phyloP scores from a whole-genome alignment of 2,888 invertebrate genomes.

The Mesochorus sp. region DNA sequence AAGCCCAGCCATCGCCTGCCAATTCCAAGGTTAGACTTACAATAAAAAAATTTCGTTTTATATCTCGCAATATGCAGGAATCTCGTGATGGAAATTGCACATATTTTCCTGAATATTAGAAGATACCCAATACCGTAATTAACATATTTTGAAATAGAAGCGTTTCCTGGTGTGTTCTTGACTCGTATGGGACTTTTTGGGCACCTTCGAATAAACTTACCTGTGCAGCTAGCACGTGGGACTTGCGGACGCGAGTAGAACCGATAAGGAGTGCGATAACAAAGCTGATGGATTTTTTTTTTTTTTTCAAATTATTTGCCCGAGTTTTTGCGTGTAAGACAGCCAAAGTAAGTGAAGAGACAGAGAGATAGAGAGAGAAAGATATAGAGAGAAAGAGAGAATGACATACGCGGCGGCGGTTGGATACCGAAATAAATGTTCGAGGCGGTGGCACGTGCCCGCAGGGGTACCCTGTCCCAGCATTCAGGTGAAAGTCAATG shows the following conservation, averaged over 20 bases:
- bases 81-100: not conserved
- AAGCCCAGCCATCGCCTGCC: conserved; percentile 20
- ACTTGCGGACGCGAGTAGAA: conserved; percentile 29
- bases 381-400: conserved; percentile 41
- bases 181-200: not conserved
- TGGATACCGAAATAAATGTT: conserved; percentile 62
- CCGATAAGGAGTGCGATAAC: conserved; percentile 59
- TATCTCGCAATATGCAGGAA: not conserved
- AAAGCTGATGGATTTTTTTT: conserved; percentile 57
- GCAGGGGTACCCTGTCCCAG: conserved; percentile 98
- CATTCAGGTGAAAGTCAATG: conserved; percentile 94
- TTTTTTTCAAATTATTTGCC: conserved; percentile 33
- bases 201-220: conserved; percentile 47
- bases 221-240: conserved; percentile 55
- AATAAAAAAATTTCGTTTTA: not conserved
- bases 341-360: too few species aligned
- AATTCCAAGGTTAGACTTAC: conserved; percentile 38
- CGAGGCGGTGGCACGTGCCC: conserved; percentile 79
- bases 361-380: conserved; percentile 28
- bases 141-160: not conserved
- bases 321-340: conserved; percentile 54
- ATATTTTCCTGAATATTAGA: not conserved
- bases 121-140: too few species aligned
- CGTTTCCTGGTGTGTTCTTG: not conserved
- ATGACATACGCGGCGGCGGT: conserved; percentile 52